Evolutionary conservation across 2,888 invertebrate species (phyloP), one percentile per base, ranked within the genome.

Genomic region (Caenorhabditis sp.): DNA sequence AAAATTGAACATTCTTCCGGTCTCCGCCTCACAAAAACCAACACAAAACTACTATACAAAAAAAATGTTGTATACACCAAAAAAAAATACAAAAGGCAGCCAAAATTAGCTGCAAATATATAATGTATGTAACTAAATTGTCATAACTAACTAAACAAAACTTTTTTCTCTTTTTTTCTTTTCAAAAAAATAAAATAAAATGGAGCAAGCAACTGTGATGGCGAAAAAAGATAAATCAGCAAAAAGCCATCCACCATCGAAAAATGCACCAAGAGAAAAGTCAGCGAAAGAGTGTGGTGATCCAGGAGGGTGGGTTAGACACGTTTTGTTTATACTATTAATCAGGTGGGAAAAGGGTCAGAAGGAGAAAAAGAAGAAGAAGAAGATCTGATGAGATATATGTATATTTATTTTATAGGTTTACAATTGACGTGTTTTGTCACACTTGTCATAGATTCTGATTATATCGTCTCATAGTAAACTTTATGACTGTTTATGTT

Each of bases 231-330:
- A 25, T 56, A 25, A 56, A n/a, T n/a, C 56, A 26, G 25, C 53
- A n/a, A n/a, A n/a, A n/a, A 31, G 31, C 31, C n/a, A n/a, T n/a
- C 31, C 31, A 31, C 63, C 63, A 53, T 68, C 60, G 63, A 63
- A 63, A 59, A 62, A 64, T 64, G 21, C n/a, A n/a, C n/a, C n/a
- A n/a, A n/a, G n/a, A 21, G 36, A n/a, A 57, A 57, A 36, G 31
- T 57, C n/a, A 36, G 5, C 25, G 20, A 57, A 3, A 57, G 23
- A 57, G 27, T 25, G 25, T 27, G 43, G 3, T 3, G n/a, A 57
- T 17, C 23, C 8, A 23, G 8, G 58, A 36, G 58, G n/a, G n/a
- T n/a, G n/a, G n/a, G n/a, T n/a, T n/a, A n/a, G n/a, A n/a, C n/a
- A 57, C 36, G 25, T 57, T 56, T 56, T 3, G 21, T 21, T 20